Evolutionary conservation across 2,113 vertebrate species (phyloP), one percentile per base, ranked within the genome.

Genomic region (Leiothrix lutea): DNA sequence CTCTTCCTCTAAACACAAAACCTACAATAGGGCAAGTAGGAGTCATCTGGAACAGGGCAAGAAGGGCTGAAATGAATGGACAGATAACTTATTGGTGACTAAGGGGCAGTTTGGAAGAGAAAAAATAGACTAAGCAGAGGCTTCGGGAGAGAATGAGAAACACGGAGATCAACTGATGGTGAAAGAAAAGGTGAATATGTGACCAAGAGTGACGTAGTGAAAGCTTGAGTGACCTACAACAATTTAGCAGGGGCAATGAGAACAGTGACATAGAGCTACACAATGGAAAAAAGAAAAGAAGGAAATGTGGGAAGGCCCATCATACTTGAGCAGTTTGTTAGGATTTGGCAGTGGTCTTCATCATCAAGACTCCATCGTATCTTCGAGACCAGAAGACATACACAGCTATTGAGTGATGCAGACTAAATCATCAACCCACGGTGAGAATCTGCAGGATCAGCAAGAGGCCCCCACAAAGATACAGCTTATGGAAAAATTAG

Each of bases 381-480:
- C 96, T 95, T 85, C 71, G 94, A 94, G 85, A 90, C 93, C 58
- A 82, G 81, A 94, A 92, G 94, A 95, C 58, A 65, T 45, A 81
- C 29, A 75, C 50, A 92, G 48, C 38, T 85, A 85, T n/a, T 57
- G 74, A 94, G 29, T 54, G 80, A 73, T 82, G 87, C 50, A 77
- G 50, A 62, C 29, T 62, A 95, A 88, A 77, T 60, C 70, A 88
- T 47, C 54, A 75, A 38, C 33, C 33, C 56, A 72, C 0, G 0
- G 65, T 86, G 36, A 95, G 86, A 92, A 92, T 38, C 78, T 72
- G 66, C 47, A 88, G 79, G 66, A 80, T 86, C 71, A 95, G 33
- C 35, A 90, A 48, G n/a, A 64, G 60, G 67, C 80, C 85, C 94
- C 82, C 74, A 79, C 79, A 88, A 80, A 88, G 33, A 83, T 6